Conservation (phyloP, 2,888 invertebrate species). For the Hypomecis punctinalis region DNA sequence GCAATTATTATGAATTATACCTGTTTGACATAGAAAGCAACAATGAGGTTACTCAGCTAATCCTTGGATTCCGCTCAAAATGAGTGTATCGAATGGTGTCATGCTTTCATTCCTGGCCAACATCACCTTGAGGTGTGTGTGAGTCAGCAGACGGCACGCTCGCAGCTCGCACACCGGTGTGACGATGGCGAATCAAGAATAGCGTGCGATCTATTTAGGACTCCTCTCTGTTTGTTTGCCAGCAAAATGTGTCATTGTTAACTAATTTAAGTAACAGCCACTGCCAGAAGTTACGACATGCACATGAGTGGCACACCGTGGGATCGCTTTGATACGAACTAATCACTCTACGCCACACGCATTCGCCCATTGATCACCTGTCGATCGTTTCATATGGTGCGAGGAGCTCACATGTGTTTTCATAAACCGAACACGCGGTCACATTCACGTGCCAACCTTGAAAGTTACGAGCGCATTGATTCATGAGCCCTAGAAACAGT, state of each 20-base stretch:
- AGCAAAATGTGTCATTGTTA: constrained; percentile 85
- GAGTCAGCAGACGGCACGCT: constrained; percentile 79
- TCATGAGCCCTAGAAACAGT: constrained; percentile 61
- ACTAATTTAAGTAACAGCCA: constrained; percentile 83
- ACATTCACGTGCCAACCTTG: constrained; percentile 46
- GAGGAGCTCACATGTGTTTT: constrained; percentile 29
- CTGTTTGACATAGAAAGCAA: constrained; percentile 10
- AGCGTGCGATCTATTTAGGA: constrained; percentile 82
- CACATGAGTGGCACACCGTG: constrained; percentile 56
- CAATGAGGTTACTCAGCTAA: constrained; percentile 1
- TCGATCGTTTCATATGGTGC: constrained; percentile 27
- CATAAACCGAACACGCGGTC: constrained; percentile 31
- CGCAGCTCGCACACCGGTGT: constrained; percentile 68
- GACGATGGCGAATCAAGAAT: constrained; percentile 79
- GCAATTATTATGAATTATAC: background rate
- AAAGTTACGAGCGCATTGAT: constrained; percentile 64
- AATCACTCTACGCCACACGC: constrained; percentile 46
- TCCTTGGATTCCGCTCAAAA: constrained; percentile 23
- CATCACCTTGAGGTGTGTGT: constrained; percentile 80
- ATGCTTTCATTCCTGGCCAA: constrained; percentile 51
- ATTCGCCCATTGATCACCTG: constrained; percentile 37
- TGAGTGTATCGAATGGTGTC: constrained; percentile 42
- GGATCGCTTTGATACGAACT: constrained; percentile 56
- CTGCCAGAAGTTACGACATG: constrained; percentile 82
- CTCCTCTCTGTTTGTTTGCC: constrained; percentile 82